Evolutionary conservation across 2,113 vertebrate genomes (phyloP), one percentile per base, ranked within the genome.

Genomic region (Ifrita kowaldi): DNA sequence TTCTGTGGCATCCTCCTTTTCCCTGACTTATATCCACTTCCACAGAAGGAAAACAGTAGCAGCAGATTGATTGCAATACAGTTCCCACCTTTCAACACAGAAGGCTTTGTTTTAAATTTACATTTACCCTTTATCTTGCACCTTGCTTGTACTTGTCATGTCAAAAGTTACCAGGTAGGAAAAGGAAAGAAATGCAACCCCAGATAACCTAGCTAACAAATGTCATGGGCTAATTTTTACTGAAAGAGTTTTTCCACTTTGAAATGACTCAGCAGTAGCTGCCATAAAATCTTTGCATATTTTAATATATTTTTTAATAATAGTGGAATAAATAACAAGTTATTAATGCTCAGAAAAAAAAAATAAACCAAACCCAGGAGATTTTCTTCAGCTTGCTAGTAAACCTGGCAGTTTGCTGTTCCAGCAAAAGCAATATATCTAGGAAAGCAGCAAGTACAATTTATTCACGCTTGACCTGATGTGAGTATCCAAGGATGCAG

Each of bases 41-140:
- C 90, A 47, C 73, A 93, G 92, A 81, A 81, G 80, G 60, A 81
- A 92, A 94, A 77, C 52, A 84, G 81, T 20, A 88, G 75, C 71
- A 81, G 95, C 56, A 75, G 90, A 92, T 55, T 90, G 79, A 92
- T 33, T 74, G 64, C 56, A 71, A 15, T 59, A 60, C 12, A 68
- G 64, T 78, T 80, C 49, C 59, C 11, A 22, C 76, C 89, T 75
- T 68, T 94, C 64, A 92, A 60, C 49, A 56, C n/a, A 56, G 60
- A 88, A 73, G 56, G 69, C 23, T 92, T 92, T 87, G 65, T 90
- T 95, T 93, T 59, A 67, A 88, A 91, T 88, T 86, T 83, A 67
- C 16, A 35, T 84, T 94, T 87, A 52, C 60, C 65, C 73, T 95
- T 93, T 93, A 60, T 90, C 87, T 91, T 49, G 16, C 74, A 21